A percentile compares a stretch with the other conserved stretches of the same genome.
phyloP scores from a whole-genome alignment of 2,888 invertebrate genomes.

The Apamea sordens region DNA sequence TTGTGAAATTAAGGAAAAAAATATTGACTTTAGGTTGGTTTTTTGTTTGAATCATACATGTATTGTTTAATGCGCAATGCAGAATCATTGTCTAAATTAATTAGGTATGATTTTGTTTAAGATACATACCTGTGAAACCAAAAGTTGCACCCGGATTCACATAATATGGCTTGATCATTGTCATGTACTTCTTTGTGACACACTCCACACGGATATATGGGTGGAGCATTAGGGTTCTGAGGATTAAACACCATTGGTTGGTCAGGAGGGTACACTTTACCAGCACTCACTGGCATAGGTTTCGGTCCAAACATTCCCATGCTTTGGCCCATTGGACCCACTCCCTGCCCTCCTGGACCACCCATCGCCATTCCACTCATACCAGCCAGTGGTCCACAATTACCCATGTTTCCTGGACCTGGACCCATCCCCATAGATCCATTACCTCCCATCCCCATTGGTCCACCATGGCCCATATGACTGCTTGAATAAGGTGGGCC shows the following conservation, averaged over 20 bases:
- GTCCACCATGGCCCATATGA: constrained; percentile 89
- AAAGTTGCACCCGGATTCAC: constrained; percentile 99
- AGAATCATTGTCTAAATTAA: neutral
- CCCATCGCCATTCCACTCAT: constrained; percentile 90
- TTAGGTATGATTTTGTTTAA: neutral
- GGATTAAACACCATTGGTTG: constrained; percentile 99
- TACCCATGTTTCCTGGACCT: constrained; percentile 88
- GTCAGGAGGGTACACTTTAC: constrained; percentile 98
- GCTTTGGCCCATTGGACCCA: constrained; percentile 91
- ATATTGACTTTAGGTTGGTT: neutral
- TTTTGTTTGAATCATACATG: neutral
- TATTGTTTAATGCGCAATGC: neutral
- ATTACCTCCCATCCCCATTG: constrained; percentile 88
- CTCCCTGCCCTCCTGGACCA: constrained; percentile 88
- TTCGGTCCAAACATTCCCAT: constrained; percentile 94
- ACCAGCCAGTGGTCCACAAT: constrained; percentile 87
- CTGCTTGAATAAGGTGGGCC: constrained; percentile 87
- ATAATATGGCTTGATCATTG: constrained; percentile 99
- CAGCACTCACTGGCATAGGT: constrained; percentile 97
- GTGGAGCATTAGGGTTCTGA: constrained; percentile 99
- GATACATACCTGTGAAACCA: constrained; percentile 97
- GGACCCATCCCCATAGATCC: constrained; percentile 88
- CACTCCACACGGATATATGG: constrained; percentile 99
- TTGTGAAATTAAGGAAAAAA: neutral
- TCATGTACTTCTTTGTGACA: constrained; percentile 99